Percentiles rank a stretch among this genome's conserved stretches.
These are phyloP conservation scores for Pollenia angustigena DNA, from an alignment of 2,888 invertebrate genomes.

Conservation along the genomic window DNA sequence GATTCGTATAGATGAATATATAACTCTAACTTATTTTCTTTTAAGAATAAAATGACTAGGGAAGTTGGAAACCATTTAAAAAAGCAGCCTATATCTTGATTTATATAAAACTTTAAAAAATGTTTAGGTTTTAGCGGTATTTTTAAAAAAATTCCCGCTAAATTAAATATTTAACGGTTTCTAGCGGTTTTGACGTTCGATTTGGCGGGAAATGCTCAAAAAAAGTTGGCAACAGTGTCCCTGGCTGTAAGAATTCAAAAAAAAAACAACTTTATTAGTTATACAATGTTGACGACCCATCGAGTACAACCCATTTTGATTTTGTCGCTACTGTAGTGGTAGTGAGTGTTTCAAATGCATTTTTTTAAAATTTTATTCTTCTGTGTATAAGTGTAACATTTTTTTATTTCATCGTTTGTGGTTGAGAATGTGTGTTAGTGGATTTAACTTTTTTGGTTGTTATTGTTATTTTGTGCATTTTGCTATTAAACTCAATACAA, in stretches of 20 bases:
- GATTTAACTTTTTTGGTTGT: conserved; percentile 7
- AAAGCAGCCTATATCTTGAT: too few species aligned
- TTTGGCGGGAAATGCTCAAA: too few species aligned
- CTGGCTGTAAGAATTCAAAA: not conserved
- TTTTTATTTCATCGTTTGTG: conserved; percentile 47
- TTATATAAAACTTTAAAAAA: too few species aligned
- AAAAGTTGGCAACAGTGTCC: too few species aligned
- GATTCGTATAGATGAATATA: too few species aligned
- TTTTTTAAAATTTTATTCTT: not conserved
- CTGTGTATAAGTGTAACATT: conserved; percentile 33
- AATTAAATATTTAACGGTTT: too few species aligned
- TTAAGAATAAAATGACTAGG: too few species aligned
- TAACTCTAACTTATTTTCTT: too few species aligned
- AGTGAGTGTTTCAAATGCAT: conserved; percentile 11
- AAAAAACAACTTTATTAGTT: conserved; percentile 16
- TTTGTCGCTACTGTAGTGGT: conserved; percentile 25
- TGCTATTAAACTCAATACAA: conserved; percentile 69
- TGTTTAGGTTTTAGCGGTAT: too few species aligned
- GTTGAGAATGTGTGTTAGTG: not conserved
- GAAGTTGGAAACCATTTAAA: too few species aligned
- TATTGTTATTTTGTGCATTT: conserved; percentile 47
- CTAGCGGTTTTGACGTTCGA: too few species aligned
- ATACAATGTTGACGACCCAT: conserved; percentile 64
- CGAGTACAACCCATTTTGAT: conserved; percentile 61
- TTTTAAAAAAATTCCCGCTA: too few species aligned